Evolutionary conservation across 2,113 vertebrate species (phyloP), one percentile per base, ranked within the genome.

Genomic region (Callaeas wilsoni): DNA sequence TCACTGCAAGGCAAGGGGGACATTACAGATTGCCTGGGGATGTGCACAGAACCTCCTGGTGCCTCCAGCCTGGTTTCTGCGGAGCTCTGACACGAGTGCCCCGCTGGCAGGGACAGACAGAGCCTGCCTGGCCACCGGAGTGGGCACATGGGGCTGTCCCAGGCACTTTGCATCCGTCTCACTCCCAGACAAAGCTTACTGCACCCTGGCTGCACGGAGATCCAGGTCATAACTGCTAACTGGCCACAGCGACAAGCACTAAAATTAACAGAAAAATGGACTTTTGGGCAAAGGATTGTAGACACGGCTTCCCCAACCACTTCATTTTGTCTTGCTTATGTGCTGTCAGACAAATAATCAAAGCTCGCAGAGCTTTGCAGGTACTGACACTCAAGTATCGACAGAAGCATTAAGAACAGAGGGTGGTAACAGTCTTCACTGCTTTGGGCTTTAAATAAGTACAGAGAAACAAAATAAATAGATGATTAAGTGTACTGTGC

Each of bases 311-410:
- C 32, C 32, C 18, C 12, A 6, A 25, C 1, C 22, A 17, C 42
- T 89, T 71, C 1, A 41, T 70, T 96, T 76, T 87, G n/a, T 80
- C 32, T 39, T 37, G 41, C 7, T 60, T 63, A 18, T 2, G 4
- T 8, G 27, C 60, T 52, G 71, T 23, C n/a, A 82, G 76, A 75
- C 71, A 77, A 79, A 71, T 62, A 76, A 87, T 16, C 6, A 41
- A 82, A 85, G 18, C 27, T 77, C 1, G 3, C 75, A 77, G 69
- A 91, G 26, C 15, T 35, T 41, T 20, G 47, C 67, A 52, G 76
- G 63, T 62, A 69, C 82, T 0, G 0, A 11, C n/a, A 53, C 35
- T 68, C 0, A 1, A 49, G 14, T 53, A 44, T 79, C 0, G 0
- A 53, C 37, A 70, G 35, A 25, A 68, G 12, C 6, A 0, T 22